Evolutionary conservation across 2,797 vertebrate species (phyloP), one percentile per base, ranked within the genome.

Genomic region (Rhinichthys osculus): DNA sequence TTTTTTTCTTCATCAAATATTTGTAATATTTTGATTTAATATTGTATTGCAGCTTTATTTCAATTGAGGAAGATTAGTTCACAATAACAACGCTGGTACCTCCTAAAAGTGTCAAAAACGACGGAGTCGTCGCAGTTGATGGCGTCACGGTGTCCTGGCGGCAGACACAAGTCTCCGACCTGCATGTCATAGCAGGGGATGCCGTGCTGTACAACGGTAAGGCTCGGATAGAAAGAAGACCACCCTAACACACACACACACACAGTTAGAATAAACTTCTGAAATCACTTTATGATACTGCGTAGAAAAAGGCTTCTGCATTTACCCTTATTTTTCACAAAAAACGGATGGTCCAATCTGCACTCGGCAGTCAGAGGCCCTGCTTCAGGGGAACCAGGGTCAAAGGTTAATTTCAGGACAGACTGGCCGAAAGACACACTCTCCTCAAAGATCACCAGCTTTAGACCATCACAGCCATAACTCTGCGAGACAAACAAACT

Each of bases 31-130:
- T 74, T 71, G 23, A 64, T 30, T 5, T 47, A 30, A 27, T 50
- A 54, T 76, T 33, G 3, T 9, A 72, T 47, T 73, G 2, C 30
- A 76, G 11, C 50, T 38, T 57, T 7, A 77, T 23, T 54, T 52
- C 1, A 30, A 33, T 52, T 10, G 33, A 38, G 5, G 11, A 38
- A n/a, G 6, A 77, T 38, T 59, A 27, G 38, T 40, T 44, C n/a
- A 79, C 77, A 44, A 64, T 44, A 62, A 13, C 13, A 42, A 14
- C 8, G 19, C 33, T 30, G n/a, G 30, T 96, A 99, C 98, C 98
- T 99, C 96, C 97, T 98, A 96, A 99, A 99, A 88, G 98, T 99
- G 96, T 99, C 98, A 95, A 99, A 99, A 93, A 99, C 98, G 73
- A 98, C 97, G 35, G 98, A 99, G 96, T 99, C 98, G 88, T 99